Evolutionary conservation across 2,797 vertebrate genomes (phyloP).

Genomic region (Syncerus caffer): DNA sequence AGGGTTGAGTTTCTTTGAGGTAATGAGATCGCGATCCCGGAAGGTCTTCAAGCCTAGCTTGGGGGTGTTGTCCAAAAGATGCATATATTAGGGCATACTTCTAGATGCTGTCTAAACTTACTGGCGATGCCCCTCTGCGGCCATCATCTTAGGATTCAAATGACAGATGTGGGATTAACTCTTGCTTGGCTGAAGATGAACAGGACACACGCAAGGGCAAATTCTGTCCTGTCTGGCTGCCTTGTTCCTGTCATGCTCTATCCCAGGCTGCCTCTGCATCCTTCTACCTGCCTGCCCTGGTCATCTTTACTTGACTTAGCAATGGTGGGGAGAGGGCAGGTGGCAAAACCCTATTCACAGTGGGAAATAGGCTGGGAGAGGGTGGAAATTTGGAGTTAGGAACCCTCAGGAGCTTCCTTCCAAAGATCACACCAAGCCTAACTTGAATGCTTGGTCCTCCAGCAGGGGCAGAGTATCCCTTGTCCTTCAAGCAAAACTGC

Average conservation of each 20-base stretch:
- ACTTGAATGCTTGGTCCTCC: not conserved
- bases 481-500: not conserved
- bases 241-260: not conserved
- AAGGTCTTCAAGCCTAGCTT: slow-evolving; percentile 20
- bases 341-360: not conserved
- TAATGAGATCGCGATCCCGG: slow-evolving; percentile 17
- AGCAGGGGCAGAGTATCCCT: not conserved
- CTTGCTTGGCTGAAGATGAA: not conserved
- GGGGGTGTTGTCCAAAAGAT: not conserved
- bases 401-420: not conserved
- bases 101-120: not conserved
- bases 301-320: not conserved
- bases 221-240: not conserved
- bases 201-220: accelerated
- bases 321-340: not conserved
- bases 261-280: too few relatives aligned
- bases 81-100: not conserved
- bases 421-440: not conserved
- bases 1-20: slow-evolving; percentile 20
- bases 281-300: not conserved
- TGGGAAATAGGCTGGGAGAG: not conserved
- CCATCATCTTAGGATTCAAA: not conserved
- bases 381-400: not conserved
- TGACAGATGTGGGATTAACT: not conserved
- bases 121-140: not conserved